These are phyloP conservation scores for Labroides dimidiatus DNA, from an alignment of 2,797 vertebrate species.

Conservation along the genomic window DNA sequence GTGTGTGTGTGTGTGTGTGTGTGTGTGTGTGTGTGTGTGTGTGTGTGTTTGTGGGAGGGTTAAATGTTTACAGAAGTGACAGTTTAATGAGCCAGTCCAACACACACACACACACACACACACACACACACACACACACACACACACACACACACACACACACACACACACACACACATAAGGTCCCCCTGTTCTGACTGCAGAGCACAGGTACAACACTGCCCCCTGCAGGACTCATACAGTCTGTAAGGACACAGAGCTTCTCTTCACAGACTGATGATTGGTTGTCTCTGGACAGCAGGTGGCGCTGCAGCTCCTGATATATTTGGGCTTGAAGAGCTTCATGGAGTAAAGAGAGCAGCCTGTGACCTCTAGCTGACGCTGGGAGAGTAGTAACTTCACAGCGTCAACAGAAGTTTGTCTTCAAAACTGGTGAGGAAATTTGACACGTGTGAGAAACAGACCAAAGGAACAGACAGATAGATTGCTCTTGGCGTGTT, in stretches of 20 bases:
- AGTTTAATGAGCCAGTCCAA: not conserved
- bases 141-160: not conserved
- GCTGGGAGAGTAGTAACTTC: constrained; percentile 10
- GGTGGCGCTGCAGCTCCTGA: constrained; percentile 38
- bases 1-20: no score
- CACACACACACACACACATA: not conserved
- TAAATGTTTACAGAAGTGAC: constrained; percentile 18
- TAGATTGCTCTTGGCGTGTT: constrained; percentile 11
- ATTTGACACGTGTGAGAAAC: no score
- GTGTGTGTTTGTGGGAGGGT: no score
- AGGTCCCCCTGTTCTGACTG: rapidly evolving
- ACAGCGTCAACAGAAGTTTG: constrained; percentile 8
- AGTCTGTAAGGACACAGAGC: not conserved
- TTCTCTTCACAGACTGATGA: no score
- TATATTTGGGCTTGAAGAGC: not conserved
- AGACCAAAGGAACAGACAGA: rapidly evolving
- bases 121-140: not conserved
- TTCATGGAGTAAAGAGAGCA: constrained; percentile 6
- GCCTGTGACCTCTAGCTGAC: constrained; percentile 44
- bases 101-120: not conserved
- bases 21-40: no score
- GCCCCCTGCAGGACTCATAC: constrained; percentile 60
- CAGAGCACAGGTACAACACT: constrained; percentile 56
- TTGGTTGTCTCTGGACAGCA: constrained; percentile 19
- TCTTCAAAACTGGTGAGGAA: constrained; percentile 15